Percentiles rank a stretch among this genome's conserved stretches.
These are phyloP conservation scores for Ecdyonurus torrentis DNA, from an alignment of 2,888 invertebrate species.

Conservation along the genomic window DNA sequence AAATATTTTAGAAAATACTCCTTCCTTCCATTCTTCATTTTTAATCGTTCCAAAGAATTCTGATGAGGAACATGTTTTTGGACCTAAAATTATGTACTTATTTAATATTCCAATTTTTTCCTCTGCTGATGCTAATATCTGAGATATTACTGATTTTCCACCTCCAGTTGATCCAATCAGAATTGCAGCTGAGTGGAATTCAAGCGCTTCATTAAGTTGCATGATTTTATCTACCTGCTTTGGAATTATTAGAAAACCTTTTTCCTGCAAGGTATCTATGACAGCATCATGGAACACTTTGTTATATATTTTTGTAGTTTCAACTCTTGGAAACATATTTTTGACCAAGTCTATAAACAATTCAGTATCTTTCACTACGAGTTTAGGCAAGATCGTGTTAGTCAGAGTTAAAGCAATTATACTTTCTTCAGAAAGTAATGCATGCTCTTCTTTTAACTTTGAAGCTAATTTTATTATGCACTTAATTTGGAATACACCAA, in stretches of 20 bases:
- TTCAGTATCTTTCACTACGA: conserved; percentile 81
- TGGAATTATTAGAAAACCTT: conserved; percentile 48
- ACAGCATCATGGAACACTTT: conserved; percentile 74
- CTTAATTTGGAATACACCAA: conserved; percentile 81
- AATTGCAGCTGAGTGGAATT: conserved; percentile 85
- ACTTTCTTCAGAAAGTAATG: conserved; percentile 65
- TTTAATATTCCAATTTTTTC: conserved; percentile 55
- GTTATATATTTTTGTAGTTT: conserved; percentile 75
- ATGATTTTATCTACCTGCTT: conserved; percentile 74
- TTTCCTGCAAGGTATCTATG: conserved; percentile 42
- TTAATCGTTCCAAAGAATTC: conserved; percentile 2
- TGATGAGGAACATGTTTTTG: conserved; percentile 42
- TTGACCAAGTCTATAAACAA: conserved; percentile 73
- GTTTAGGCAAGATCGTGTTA: conserved; percentile 89
- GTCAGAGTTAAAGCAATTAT: conserved; percentile 33
- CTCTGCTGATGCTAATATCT: conserved; percentile 62
- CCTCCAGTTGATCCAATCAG: conserved; percentile 86
- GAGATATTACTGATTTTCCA: conserved; percentile 75
- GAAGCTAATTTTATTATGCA: conserved; percentile 86
- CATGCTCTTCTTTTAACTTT: conserved; percentile 60
- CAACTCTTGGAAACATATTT: conserved; percentile 79
- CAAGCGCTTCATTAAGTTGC: conserved; percentile 87
- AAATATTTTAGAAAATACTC: conserved; percentile 77
- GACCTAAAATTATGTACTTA: conserved; percentile 67
- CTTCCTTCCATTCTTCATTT: conserved; percentile 71